Evolutionary conservation across 2,113 vertebrate genomes (phyloP), one percentile per base, ranked within the genome.

Genomic region (Gallinago undulata): DNA sequence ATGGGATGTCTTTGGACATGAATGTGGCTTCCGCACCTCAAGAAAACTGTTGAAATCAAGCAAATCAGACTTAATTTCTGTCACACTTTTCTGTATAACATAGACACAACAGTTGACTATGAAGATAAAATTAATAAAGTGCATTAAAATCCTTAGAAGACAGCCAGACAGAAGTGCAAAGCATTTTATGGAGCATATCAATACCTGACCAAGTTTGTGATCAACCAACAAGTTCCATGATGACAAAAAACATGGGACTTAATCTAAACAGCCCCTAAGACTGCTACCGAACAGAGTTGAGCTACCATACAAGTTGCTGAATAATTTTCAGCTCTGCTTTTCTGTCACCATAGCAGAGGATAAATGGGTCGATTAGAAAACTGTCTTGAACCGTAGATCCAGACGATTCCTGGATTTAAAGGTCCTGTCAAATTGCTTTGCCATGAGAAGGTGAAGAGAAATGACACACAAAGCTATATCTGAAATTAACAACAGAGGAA

Each of bases 251-350:
- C 11, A 11, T 5, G 15, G 10, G 13, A 16, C 17, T 79, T 64
- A 51, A 68, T 69, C 13, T 37, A 72, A 72, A 37, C 10, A 68
- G 10, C 22, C 43, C 33, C 59, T 91, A 55, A 64, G 64, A n/a
- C 15, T 69, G 53, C 28, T n/a, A 3, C 30, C 2, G 2, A n/a
- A 41, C 8, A 68, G 48, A 24, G 7, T 2, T 62, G 56, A 25
- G 25, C 17, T 39, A 28, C 48, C 11, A 35, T 10, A 53, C 2
- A 75, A 39, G 47, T 60, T 53, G 67, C 3, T 56, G 22, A 94
- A 63, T 25, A 41, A 59, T 56, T 92, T 82, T 93, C 47, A 51
- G 13, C 75, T 92, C 47, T 81, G 24, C 35, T 82, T 93, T 92
- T 55, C 64, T 93, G 64, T 76, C 39, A 60, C 33, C 23, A 16